Base-by-base conservation (phyloP, 2,797 vertebrate genomes). In the Peromyscus eremicus region DNA sequence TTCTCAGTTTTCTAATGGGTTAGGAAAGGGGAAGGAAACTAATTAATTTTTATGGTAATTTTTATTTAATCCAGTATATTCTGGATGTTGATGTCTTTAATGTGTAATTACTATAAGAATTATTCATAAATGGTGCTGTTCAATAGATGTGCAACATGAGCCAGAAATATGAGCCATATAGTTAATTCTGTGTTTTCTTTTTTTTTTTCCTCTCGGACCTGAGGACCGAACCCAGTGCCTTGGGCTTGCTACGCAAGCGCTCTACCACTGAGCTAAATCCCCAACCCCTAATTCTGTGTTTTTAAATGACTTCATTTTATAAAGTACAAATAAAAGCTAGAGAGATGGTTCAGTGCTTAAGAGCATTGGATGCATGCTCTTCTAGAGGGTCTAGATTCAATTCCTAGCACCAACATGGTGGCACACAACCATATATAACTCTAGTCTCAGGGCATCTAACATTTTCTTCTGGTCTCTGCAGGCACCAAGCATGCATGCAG, bases 81-180 rank as follows among this genome's bases (percentile, higher is more conserved):
- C 46, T 91, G 71, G 81, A 73, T 90, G 70, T 73, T 85, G 66
- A 55, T 80, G 43, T 71, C 25, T 81, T 93, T 79, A 89, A 89
- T 60, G n/a, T 86, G 27, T 70, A 60, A 57, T 85, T 29, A 76
- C n/a, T 80, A 7, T 80, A 80, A 76, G 37, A 81, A 92, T 94
- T 91, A 89, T 55, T 70, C 66, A 55, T 52, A 70, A 52, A 70
- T 70, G 32, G 6, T 70, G 29, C 46, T 49, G 16, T 19, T 25
- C 25, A 73, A 87, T 55, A 73, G 34, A 57, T 73, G 21, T 37
- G 14, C 9, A 87, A 55, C 21, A n/a, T 5, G 5, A 60, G 12
- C 37, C 84, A 86, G 7, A 86, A 34, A 86, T 71, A 66, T 66
- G 40, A 66, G 82, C 2, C 62, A 66, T 66, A 57, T 29, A 40